Conservation (phyloP, 1,140 invertebrate species). For the Ptiloglossa arizonensis region DNA sequence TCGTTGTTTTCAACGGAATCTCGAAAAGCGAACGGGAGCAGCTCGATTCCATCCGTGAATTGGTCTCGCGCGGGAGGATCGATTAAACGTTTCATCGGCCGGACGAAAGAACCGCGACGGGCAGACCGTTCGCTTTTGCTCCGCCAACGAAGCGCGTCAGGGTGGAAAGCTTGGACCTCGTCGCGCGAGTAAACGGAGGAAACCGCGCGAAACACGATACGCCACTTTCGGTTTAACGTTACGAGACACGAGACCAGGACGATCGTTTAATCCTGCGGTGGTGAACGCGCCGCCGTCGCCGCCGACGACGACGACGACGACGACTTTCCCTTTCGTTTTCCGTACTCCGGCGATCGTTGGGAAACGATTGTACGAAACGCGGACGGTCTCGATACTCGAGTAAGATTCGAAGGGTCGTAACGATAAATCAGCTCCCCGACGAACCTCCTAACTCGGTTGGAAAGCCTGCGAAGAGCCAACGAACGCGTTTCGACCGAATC, state of each 20-base stretch:
- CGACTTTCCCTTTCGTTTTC: slow-evolving; percentile 45
- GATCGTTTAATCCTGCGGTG: slow-evolving; percentile 47
- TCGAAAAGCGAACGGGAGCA: too few species aligned
- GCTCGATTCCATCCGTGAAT: too few species aligned
- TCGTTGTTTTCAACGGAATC: too few species aligned
- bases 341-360: not conserved
- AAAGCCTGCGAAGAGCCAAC: not conserved
- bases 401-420: too few species aligned
- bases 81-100: not conserved
- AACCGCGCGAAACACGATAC: slow-evolving; percentile 51
- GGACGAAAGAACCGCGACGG: not conserved
- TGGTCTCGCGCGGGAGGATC: not conserved
- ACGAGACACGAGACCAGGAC: slow-evolving; percentile 27
- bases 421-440: too few species aligned
- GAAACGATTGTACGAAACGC: not conserved
- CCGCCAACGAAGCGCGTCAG: slow-evolving; percentile 2
- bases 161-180: slow-evolving; percentile 1
- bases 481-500: too few species aligned
- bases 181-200: slow-evolving; percentile 46
- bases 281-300: slow-evolving; percentile 4
- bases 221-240: slow-evolving; percentile 44
- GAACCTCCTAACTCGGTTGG: too few species aligned
- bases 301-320: too few species aligned
- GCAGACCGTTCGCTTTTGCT: too few species aligned
- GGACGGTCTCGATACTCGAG: not conserved